Conservation (phyloP, 2,888 invertebrate genomes). For the Watsonalla cultraria region DNA sequence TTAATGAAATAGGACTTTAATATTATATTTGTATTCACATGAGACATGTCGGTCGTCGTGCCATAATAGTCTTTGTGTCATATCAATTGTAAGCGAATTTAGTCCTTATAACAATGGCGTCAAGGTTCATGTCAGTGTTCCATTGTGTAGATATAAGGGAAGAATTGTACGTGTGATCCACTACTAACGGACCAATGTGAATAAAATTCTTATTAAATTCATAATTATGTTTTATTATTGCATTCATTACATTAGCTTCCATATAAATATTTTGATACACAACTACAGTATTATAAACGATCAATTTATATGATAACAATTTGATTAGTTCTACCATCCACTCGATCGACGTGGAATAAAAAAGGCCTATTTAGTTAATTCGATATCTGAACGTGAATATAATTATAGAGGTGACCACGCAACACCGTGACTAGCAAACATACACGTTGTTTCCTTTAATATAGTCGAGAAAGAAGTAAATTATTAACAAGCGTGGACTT, state of each 20-base stretch:
- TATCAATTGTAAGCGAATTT: not conserved
- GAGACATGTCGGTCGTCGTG: not conserved
- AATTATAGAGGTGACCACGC: too few relatives aligned
- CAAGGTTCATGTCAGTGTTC: slow-evolving; percentile 8
- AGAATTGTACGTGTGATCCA: slow-evolving; percentile 26
- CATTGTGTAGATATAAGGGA: slow-evolving; percentile 12
- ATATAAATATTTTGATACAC: slow-evolving; percentile 10
- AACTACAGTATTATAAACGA: not conserved
- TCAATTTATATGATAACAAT: too few relatives aligned
- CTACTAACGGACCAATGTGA: slow-evolving; percentile 46
- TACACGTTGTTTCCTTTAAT: too few relatives aligned
- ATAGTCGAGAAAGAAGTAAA: too few relatives aligned
- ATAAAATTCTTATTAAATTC: slow-evolving; percentile 49
- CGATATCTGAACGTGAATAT: too few relatives aligned
- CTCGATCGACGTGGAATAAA: too few relatives aligned
- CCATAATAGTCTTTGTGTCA: not conserved
- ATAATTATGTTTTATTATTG: slow-evolving; percentile 40
- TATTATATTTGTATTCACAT: too few relatives aligned
- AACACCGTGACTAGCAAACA: too few relatives aligned
- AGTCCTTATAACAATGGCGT: not conserved
- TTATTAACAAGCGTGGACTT: too few relatives aligned
- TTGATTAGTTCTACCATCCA: too few relatives aligned
- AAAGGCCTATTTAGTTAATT: too few relatives aligned
- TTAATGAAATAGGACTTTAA: too few relatives aligned
- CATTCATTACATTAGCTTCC: slow-evolving; percentile 15